phyloP scores from a whole-genome alignment of 2,888 invertebrate genomes.

The Synanthedon formicaeformis region DNA sequence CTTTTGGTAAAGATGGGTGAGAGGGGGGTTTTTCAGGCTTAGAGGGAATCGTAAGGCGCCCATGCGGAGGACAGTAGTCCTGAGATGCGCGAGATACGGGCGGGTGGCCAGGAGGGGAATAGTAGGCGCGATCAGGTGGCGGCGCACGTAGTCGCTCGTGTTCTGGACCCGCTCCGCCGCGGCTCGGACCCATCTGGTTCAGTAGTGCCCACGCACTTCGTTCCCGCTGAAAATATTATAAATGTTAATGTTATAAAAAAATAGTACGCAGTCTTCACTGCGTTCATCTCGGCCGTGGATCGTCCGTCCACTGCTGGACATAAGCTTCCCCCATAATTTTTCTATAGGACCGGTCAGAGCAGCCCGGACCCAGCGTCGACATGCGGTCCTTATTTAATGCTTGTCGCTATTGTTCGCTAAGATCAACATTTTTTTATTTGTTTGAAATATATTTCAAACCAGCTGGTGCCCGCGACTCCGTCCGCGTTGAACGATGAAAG shows the following conservation, averaged over 20 bases:
- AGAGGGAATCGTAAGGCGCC: slow-evolving; percentile 17
- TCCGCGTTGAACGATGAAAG: too few species aligned
- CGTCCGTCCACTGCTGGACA: too few species aligned
- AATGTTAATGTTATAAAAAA: too few species aligned
- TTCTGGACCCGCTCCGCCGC: slow-evolving; percentile 32
- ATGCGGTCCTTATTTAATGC: neutral
- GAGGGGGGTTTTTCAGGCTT: slow-evolving; percentile 43
- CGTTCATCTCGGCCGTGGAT: neutral
- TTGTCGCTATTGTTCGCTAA: neutral
- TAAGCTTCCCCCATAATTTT: too few species aligned
- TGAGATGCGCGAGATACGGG: slow-evolving; percentile 20
- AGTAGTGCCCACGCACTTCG: slow-evolving; percentile 68
- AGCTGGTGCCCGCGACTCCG: too few species aligned
- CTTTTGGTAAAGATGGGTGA: slow-evolving; percentile 64
- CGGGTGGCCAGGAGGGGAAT: slow-evolving; percentile 23
- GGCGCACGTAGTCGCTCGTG: slow-evolving; percentile 35
- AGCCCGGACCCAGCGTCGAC: neutral
- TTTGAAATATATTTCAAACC: too few species aligned
- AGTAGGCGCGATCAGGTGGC: slow-evolving; percentile 32
- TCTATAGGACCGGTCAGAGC: too few species aligned
- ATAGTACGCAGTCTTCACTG: too few species aligned
- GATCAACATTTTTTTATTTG: too few species aligned
- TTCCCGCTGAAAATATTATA: slow-evolving; percentile 59
- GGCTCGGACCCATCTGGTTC: slow-evolving; percentile 58
- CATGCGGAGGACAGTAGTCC: slow-evolving; percentile 32